phyloP scores from a whole-genome alignment of 2,888 invertebrate genomes.

The Eupeodes latifasciatus region DNA sequence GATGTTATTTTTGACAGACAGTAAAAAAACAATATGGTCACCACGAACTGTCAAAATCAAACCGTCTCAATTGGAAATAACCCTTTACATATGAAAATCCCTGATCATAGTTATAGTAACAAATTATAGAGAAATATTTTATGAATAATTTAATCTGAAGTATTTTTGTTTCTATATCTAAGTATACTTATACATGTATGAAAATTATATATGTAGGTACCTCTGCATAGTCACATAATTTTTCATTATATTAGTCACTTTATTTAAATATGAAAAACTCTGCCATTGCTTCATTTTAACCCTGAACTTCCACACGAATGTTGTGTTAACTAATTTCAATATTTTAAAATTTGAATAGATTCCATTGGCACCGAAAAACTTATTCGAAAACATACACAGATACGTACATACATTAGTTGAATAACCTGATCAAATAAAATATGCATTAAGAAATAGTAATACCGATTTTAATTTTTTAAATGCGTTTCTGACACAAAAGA shows the following conservation, averaged over 20 bases:
- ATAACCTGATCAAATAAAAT: constrained; percentile 24
- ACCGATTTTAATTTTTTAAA: background rate
- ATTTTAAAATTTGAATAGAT: background rate
- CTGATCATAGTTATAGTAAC: no score
- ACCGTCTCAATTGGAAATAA: no score
- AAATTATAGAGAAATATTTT: no score
- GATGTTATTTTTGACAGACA: no score
- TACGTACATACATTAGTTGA: constrained; percentile 27
- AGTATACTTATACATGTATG: no score
- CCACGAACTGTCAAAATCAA: no score
- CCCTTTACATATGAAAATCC: no score
- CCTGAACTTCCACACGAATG: constrained; percentile 34
- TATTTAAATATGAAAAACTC: background rate
- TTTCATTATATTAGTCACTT: constrained; percentile 26
- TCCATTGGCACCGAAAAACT: background rate
- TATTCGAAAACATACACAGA: background rate
- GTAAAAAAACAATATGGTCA: no score
- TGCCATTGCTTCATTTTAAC: constrained; percentile 3
- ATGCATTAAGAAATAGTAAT: constrained; percentile 1
- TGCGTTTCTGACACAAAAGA: background rate
- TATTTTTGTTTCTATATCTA: no score
- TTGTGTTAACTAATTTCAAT: no score
- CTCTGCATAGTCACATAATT: background rate
- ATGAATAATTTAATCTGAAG: no score
- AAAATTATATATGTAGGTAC: no score